A percentile compares a stretch with the other conserved stretches of the same genome.
Evolutionary conservation across 1,140 invertebrate genomes (phyloP).

Genomic region (Nebria ingens): DNA sequence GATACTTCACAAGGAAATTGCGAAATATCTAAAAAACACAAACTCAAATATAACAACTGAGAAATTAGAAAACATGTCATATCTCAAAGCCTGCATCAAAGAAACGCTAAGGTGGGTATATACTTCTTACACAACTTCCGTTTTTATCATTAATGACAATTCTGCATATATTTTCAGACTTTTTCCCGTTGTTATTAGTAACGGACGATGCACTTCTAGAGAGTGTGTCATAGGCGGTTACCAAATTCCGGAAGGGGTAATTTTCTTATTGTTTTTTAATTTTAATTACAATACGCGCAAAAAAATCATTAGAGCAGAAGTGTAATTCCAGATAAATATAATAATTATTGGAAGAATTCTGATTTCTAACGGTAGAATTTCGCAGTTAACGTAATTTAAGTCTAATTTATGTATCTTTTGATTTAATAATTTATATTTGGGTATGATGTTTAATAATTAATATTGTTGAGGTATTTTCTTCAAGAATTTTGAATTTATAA

Average conservation of each 20-base stretch:
- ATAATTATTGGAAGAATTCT: no score
- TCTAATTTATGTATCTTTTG: no score
- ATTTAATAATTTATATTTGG: no score
- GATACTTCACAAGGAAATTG: constrained; percentile 68
- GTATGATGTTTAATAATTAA: no score
- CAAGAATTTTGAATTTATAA: no score
- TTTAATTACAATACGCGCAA: no score
- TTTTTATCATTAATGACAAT: constrained; percentile 14
- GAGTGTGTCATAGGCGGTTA: constrained; percentile 79
- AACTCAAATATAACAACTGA: constrained; percentile 52
- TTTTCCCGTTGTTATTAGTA: constrained; percentile 84
- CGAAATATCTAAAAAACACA: constrained; percentile 50
- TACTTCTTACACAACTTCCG: not conserved
- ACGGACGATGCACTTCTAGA: constrained; percentile 69
- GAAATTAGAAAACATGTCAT: constrained; percentile 65
- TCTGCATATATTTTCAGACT: constrained; percentile 39
- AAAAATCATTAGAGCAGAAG: no score
- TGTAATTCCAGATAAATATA: no score
- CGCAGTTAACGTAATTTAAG: no score
- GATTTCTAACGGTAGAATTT: no score
- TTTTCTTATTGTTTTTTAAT: no score
- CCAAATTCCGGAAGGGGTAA: constrained; percentile 78
- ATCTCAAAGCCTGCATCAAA: constrained; percentile 82
- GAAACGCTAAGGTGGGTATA: constrained; percentile 71
- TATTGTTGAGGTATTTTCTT: no score